These are phyloP conservation scores for Actinemys pallida DNA, from an alignment of 2,113 vertebrate genomes.

Conservation along the genomic window DNA sequence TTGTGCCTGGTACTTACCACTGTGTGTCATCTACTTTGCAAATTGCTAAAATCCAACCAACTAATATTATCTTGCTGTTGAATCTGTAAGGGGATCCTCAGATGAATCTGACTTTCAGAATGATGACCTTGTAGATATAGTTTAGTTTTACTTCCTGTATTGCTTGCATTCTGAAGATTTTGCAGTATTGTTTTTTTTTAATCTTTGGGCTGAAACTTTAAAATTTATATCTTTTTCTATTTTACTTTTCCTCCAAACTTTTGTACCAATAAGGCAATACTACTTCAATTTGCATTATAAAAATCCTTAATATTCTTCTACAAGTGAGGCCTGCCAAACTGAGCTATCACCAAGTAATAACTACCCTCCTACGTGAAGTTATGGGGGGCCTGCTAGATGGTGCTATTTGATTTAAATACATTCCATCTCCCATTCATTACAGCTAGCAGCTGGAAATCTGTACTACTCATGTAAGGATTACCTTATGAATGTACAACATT, in stretches of 20 bases:
- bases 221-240: background rate
- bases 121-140: background rate
- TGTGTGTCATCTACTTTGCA: background rate
- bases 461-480: slow-evolving; percentile 14
- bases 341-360: slow-evolving; percentile 49
- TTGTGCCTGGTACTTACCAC: background rate
- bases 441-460: slow-evolving; percentile 58
- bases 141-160: background rate
- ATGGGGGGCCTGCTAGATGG: slow-evolving; percentile 82
- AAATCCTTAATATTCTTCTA: slow-evolving; percentile 19
- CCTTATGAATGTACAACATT: slow-evolving; percentile 19
- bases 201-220: background rate
- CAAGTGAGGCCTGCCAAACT: slow-evolving; percentile 9
- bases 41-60: slow-evolving; percentile 10
- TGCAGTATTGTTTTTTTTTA: background rate
- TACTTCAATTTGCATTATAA: background rate
- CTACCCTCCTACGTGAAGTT: slow-evolving; percentile 67
- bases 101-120: background rate
- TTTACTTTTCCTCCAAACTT: background rate
- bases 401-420: slow-evolving; percentile 82
- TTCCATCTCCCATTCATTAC: slow-evolving; percentile 51
- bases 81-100: background rate
- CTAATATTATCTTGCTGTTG: background rate
- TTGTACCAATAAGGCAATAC: background rate
- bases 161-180: accelerated